Evolutionary conservation across 2,888 invertebrate species (phyloP).

Genomic region (Heliconius hortense): DNA sequence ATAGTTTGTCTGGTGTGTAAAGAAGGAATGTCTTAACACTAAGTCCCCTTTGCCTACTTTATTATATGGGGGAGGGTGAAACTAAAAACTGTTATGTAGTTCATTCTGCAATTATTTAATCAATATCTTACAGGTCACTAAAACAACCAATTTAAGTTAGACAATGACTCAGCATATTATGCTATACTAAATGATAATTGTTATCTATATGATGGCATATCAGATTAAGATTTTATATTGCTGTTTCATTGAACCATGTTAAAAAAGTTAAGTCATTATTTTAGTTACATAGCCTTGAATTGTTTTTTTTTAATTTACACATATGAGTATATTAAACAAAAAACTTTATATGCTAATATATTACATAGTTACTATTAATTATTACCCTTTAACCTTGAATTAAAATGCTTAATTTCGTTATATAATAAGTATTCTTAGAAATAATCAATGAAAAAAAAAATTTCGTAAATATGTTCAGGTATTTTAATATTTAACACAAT

Average conservation of each 20-base stretch:
- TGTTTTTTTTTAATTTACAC: not conserved
- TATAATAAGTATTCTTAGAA: not conserved
- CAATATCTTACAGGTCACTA: slow-evolving; percentile 1
- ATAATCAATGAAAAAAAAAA: not conserved
- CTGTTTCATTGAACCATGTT: not conserved
- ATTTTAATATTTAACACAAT: not conserved
- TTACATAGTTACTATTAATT: not conserved
- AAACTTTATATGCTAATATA: not conserved
- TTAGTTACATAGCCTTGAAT: not conserved
- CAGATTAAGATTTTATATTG: slow-evolving; percentile 4
- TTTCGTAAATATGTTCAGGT: no score
- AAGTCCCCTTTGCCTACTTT: no score
- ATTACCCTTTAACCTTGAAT: not conserved
- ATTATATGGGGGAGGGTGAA: no score
- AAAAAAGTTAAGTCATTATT: not conserved
- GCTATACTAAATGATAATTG: not conserved
- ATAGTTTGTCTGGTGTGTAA: not conserved
- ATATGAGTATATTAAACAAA: not conserved
- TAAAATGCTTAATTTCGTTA: not conserved
- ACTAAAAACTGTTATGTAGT: not conserved
- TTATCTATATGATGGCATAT: not conserved
- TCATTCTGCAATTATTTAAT: not conserved
- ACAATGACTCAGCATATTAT: not conserved
- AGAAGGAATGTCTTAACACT: no score
- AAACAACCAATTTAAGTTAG: not conserved